Percentiles rank a stretch among this genome's conserved stretches.
These are phyloP conservation scores for Catostomus latipinnis DNA, from an alignment of 2,797 vertebrate species.

Conservation along the genomic window DNA sequence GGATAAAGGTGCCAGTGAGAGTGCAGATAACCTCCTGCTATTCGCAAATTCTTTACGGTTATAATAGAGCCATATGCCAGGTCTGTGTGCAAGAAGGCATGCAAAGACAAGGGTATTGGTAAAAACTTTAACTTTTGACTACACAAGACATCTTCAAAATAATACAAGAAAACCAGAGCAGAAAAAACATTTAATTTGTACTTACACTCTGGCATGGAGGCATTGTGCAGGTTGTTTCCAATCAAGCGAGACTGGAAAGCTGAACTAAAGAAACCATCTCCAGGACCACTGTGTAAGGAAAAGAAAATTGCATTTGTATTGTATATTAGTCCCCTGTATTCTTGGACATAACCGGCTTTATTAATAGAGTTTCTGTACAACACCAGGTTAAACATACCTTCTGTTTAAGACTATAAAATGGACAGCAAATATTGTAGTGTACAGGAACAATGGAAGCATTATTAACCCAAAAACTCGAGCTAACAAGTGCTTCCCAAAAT, in stretches of 20 bases:
- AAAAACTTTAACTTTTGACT: not conserved
- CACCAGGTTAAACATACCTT: slow-evolving; percentile 77
- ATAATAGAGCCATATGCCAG: slow-evolving; percentile 92
- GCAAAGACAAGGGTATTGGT: not conserved
- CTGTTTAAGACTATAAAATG: slow-evolving; percentile 93
- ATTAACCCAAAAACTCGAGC: slow-evolving; percentile 90
- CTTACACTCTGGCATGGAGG: slow-evolving; percentile 94
- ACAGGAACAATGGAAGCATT: slow-evolving; percentile 87
- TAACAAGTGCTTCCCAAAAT: slow-evolving; percentile 86
- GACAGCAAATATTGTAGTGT: slow-evolving; percentile 85
- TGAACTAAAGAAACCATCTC: slow-evolving; percentile 98
- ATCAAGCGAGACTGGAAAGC: slow-evolving; percentile 95
- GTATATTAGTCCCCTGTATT: not conserved
- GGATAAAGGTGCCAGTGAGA: slow-evolving; percentile 97
- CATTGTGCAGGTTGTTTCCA: slow-evolving; percentile 95
- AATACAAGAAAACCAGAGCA: not conserved
- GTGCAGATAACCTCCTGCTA: slow-evolving; percentile 95
- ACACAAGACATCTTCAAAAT: not conserved
- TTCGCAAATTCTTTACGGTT: slow-evolving; percentile 92
- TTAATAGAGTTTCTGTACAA: not conserved
- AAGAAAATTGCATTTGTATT: not conserved
- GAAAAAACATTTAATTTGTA: slow-evolving; percentile 39
- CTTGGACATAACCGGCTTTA: too few relatives aligned
- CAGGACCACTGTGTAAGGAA: slow-evolving; percentile 83
- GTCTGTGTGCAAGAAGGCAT: slow-evolving; percentile 72